These are phyloP conservation scores for Eristalis tenax DNA, from an alignment of 2,888 invertebrate species.

Conservation along the genomic window DNA sequence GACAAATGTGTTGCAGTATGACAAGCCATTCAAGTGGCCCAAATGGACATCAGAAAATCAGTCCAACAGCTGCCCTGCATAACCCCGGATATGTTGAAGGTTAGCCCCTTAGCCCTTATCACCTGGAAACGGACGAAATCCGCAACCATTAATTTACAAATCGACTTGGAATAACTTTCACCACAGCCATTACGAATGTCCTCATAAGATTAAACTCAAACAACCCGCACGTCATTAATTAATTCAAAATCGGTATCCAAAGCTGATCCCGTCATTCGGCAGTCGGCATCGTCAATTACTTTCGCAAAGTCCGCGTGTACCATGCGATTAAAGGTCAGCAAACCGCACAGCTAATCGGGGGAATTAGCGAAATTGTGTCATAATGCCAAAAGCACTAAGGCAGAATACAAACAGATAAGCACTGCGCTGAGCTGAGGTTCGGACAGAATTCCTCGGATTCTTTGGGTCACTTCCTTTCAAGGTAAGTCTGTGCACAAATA, in stretches of 20 bases:
- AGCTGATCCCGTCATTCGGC: neutral
- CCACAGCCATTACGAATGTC: conserved; percentile 45
- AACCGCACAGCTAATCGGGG: conserved; percentile 7
- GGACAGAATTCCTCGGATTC: conserved; percentile 48
- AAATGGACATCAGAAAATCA: no score
- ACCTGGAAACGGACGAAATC: neutral
- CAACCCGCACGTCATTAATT: conserved; percentile 46
- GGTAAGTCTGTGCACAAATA: neutral
- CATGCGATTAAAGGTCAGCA: neutral
- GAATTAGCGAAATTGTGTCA: conserved; percentile 48
- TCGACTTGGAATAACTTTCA: conserved; percentile 46
- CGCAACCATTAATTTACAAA: conserved; percentile 49
- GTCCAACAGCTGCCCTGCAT: neutral
- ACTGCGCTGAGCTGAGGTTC: conserved; percentile 11
- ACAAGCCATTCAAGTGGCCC: no score
- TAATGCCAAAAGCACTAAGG: conserved; percentile 2
- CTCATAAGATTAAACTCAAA: conserved; percentile 46
- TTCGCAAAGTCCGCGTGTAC: conserved; percentile 34
- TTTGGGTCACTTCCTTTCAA: conserved; percentile 48
- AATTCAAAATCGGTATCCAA: conserved; percentile 24
- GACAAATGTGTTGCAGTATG: no score
- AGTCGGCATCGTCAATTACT: conserved; percentile 19
- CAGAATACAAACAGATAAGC: conserved; percentile 15
- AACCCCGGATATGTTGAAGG: neutral
- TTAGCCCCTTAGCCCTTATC: conserved; percentile 11